Base-by-base conservation (phyloP, 2,888 invertebrate genomes). In the Ceramica pisi region DNA sequence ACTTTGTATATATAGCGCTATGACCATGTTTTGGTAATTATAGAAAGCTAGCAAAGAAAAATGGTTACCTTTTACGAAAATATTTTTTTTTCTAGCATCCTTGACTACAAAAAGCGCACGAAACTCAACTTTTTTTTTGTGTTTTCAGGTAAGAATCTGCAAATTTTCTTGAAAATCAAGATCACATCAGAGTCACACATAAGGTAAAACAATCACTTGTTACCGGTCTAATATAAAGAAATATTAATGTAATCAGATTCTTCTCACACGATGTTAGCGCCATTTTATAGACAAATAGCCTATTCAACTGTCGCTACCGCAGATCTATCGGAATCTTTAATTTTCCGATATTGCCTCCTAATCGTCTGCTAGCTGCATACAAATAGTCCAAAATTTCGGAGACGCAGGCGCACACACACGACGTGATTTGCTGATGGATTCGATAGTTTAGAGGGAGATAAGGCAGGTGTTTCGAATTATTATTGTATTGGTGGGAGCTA, bases 91-190 rank as follows among this genome's bases (percentile, higher is more conserved):
- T 16, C 44, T 16, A 44, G 44, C 44, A 44, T 16, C 16, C 1
- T 44, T 2, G 14, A 44, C 16, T 44, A 1, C 5, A 44, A 44
- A n/a, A 12, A 53, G 14, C 46, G 21, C 26, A 74, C 21, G 16
- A 35, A 35, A 50, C 16, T 65, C 6, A 72, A 26, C 0, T 16
- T 50, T 19, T 0, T 4, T 21, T 51, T 59, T 55, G 65, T 75
- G 12, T 38, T 79, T 53, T 3, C 80, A 78, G 78, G 80, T 78
- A 78, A 55, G 31, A 21, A 31, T 12, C 57, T 2, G 7, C 19
- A 0, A 12, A 7, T 31, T 2, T 23, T 3, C 3, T 7, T n/a
- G 16, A 35, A 41, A 31, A 51, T 23, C 10, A 1, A 10, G 21
- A 12, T 12, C 26, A 6, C 10, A 8, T 48, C 19, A 31, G 12